Evolutionary conservation across 2,797 vertebrate genomes (phyloP), one percentile per base, ranked within the genome.

Genomic region (Microtus agrestis): DNA sequence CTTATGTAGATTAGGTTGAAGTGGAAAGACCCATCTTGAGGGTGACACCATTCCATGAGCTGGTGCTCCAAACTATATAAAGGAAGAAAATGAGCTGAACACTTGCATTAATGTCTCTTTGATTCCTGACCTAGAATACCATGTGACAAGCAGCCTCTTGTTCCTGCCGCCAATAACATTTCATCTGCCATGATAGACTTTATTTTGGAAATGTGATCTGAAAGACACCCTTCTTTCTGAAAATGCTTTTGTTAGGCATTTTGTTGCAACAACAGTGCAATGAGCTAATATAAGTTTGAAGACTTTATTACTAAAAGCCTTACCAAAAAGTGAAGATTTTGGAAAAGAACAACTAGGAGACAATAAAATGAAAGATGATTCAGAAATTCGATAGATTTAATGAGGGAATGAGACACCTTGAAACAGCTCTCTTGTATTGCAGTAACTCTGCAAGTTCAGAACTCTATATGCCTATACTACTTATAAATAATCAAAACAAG

Each of bases 281-380:
- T 27, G 21, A 46, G 40, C 10, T 65, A 46, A 65, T 48, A 65
- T 40, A 21, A 89, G 4, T 54, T n/a, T 88, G 19, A 25, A 76
- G 12, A 63, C 11, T 77, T 54, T 27, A 87, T 76, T 6, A 1
- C 11, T 40, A 54, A 87, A 6, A 14, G 3, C 37, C 34, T 71
- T 95, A 17, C n/a, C 19, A 85, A 85, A 96, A 94, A 91, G 43
- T 40, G 27, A 40, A 91, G 12, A 48, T 94, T 93, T 86, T 74
- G 12, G 7, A 80, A 12, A 84, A 34, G n/a, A 85, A 1, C 21
- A 95, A 84, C 59, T 71, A 91, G 69, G 9, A 93, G 25, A 37
- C 3, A 95, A 17, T 14, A 56, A 61, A 46, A 46, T 14, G 61
- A 4, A 13, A 90, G 12, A 65, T 5, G 2, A 76, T 9, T 40